These are phyloP conservation scores for Oreochromis aureus DNA, from an alignment of 2,113 vertebrate genomes.

Conservation along the genomic window DNA sequence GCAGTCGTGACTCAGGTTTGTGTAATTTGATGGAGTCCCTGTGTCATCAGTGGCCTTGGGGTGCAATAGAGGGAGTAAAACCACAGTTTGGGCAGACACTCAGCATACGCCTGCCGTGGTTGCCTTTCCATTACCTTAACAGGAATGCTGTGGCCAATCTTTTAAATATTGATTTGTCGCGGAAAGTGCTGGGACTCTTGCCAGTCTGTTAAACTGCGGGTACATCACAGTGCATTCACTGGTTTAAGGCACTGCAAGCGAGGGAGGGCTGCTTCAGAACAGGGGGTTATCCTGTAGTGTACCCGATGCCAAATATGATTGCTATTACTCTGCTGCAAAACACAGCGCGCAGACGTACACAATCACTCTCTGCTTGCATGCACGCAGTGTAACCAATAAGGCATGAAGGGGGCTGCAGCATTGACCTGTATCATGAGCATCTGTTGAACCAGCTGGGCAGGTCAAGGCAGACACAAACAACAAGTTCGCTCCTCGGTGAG, in stretches of 20 bases:
- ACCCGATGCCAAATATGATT: not conserved
- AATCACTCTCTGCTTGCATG: not conserved
- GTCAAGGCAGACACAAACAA: constrained; percentile 13
- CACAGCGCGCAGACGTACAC: not conserved
- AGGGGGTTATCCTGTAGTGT: not conserved
- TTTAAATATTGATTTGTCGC: constrained; percentile 62
- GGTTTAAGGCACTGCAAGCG: not conserved
- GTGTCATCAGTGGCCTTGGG: not conserved
- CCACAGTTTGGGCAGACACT: constrained; percentile 14
- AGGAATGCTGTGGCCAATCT: constrained; percentile 34
- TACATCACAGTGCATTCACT: not conserved
- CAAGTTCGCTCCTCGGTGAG: not conserved
- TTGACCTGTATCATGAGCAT: constrained; percentile 31
- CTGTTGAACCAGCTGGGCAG: constrained; percentile 38
- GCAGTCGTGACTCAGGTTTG: not conserved
- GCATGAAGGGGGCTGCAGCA: not conserved
- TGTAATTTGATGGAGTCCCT: not conserved
- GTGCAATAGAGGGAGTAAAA: not conserved
- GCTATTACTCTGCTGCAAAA: not conserved
- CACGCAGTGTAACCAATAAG: not conserved
- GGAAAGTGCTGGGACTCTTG: constrained; percentile 24
- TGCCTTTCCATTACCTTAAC: constrained; percentile 52
- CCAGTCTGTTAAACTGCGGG: constrained; percentile 48
- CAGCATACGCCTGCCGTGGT: constrained; percentile 15
- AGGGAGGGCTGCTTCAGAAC: not conserved